phyloP scores from a whole-genome alignment of 2,888 invertebrate species.

The Minunthozetes semirufus region DNA sequence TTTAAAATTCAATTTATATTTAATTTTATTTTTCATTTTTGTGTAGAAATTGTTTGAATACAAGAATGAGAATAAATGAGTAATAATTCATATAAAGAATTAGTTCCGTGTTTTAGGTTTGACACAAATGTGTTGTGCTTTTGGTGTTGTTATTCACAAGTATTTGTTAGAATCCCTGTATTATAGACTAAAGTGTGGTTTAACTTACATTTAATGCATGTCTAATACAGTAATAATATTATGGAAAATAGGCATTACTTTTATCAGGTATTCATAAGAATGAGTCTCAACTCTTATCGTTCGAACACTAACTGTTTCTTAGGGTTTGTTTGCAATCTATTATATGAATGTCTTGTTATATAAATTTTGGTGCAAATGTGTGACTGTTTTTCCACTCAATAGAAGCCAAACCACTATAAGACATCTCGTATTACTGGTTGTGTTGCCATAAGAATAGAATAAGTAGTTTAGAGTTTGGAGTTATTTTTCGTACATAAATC shows the following conservation, averaged over 20 bases:
- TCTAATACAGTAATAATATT: background rate
- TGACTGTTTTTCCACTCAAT: background rate
- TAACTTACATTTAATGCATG: background rate
- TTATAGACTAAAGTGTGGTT: background rate
- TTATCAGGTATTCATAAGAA: background rate
- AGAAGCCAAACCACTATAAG: background rate
- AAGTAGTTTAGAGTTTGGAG: background rate
- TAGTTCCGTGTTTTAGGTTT: conserved; percentile 21
- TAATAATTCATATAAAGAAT: conserved; percentile 19
- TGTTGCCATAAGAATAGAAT: background rate
- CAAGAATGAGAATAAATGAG: background rate
- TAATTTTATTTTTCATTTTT: background rate
- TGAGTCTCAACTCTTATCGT: background rate
- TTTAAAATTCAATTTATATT: background rate
- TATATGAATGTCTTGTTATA: background rate
- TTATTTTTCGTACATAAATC: background rate
- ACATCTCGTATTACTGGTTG: conserved; percentile 6
- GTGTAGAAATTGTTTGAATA: background rate
- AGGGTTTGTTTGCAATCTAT: background rate
- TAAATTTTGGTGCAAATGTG: background rate
- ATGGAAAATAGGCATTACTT: background rate
- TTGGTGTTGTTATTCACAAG: background rate
- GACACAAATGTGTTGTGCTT: conserved; percentile 22
- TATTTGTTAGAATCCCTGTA: background rate
- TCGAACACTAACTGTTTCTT: no score